Conservation (phyloP, 2,797 vertebrate species). For the Denticeps clupeoides region DNA sequence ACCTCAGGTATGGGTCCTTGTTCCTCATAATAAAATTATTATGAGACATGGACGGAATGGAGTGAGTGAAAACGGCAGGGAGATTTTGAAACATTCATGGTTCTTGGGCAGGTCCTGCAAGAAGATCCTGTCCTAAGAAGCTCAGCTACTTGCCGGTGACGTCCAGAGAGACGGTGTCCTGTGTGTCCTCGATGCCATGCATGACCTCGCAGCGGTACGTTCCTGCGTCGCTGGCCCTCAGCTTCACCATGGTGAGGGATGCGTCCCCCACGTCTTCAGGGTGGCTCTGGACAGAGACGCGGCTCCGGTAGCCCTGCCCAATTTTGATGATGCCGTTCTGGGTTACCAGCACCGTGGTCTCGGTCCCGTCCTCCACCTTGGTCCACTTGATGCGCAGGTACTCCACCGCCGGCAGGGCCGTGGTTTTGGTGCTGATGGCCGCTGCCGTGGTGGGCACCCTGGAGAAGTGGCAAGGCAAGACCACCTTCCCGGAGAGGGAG, state of each 20-base stretch:
- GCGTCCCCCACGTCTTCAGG: constrained; percentile 79
- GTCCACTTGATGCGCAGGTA: constrained; percentile 93
- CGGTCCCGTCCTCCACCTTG: constrained; percentile 70
- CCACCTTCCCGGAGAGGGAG: constrained; percentile 78
- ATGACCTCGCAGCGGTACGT: constrained; percentile 91
- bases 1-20: too few relatives aligned
- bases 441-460: constrained; percentile 73
- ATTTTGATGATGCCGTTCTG: constrained; percentile 88
- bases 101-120: too few relatives aligned
- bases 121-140: too few relatives aligned
- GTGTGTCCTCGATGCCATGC: constrained; percentile 87
- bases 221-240: constrained; percentile 86
- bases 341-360: constrained; percentile 82
- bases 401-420: constrained; percentile 44
- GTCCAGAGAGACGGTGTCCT: constrained; percentile 69
- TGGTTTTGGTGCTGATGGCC: constrained; percentile 40
- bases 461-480: constrained; percentile 83
- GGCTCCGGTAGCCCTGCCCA: constrained; percentile 70
- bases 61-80: too few relatives aligned
- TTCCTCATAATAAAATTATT: too few relatives aligned
- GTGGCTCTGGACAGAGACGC: constrained; percentile 80
- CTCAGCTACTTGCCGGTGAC: constrained; percentile 77
- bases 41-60: too few relatives aligned
- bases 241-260: constrained; percentile 78
- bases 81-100: too few relatives aligned